phyloP scores from a whole-genome alignment of 2,113 vertebrate genomes.

The Tragelaphus imberbis region DNA sequence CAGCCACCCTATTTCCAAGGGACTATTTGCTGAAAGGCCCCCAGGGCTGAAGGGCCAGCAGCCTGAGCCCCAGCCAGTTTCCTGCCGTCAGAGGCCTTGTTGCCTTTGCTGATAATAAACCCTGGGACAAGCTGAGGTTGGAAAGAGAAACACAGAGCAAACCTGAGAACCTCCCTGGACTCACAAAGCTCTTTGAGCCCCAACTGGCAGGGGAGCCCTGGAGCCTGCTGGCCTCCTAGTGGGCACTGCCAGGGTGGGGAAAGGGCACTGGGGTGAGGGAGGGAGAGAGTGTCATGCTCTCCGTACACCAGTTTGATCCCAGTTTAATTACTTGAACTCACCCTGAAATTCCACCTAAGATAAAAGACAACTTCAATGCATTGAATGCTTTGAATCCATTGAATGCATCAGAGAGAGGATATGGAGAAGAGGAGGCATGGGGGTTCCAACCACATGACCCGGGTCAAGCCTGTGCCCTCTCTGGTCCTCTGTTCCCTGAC shows the following conservation, averaged over 20 bases:
- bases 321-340: not conserved
- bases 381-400: not conserved
- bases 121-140: too few relatives aligned
- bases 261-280: rapidly evolving
- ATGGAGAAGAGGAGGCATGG: not conserved
- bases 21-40: too few relatives aligned
- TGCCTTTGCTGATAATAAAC: too few relatives aligned
- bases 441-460: not conserved
- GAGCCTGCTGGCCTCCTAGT: not conserved
- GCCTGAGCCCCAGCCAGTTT: too few relatives aligned
- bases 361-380: not conserved
- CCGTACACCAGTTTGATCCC: not conserved
- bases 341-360: not conserved
- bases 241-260: not conserved
- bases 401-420: not conserved
- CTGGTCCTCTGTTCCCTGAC: too few relatives aligned
- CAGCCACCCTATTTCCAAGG: too few relatives aligned
- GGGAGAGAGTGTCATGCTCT: too few relatives aligned
- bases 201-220: too few relatives aligned
- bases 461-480: not conserved
- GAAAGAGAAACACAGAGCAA: too few relatives aligned
- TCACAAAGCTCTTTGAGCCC: not conserved
- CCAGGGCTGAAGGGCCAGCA: too few relatives aligned
- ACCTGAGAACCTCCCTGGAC: not conserved
- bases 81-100: too few relatives aligned